Percentiles rank a stretch among this genome's conserved stretches.
Evolutionary conservation across 1,140 invertebrate genomes (phyloP).

Genomic region (Drosophila elegans): DNA sequence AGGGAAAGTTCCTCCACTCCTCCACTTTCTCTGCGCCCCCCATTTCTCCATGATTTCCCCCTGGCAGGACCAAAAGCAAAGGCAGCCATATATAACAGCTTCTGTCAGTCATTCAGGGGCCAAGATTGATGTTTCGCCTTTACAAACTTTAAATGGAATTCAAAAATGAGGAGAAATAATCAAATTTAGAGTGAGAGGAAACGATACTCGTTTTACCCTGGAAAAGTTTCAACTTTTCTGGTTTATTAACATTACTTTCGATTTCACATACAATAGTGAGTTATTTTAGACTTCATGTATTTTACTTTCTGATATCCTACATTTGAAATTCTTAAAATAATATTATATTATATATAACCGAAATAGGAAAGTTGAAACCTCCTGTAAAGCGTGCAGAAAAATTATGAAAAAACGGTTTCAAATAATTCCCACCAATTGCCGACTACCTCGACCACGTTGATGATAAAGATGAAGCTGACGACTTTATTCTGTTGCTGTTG

Average conservation of each 20-base stretch:
- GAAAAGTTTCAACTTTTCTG: neutral
- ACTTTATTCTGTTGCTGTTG: constrained; percentile 52
- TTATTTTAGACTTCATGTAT: too few species aligned
- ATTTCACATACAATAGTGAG: too few species aligned
- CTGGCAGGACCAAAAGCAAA: constrained; percentile 20
- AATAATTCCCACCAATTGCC: neutral
- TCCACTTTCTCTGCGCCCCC: constrained; percentile 3
- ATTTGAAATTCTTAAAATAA: too few species aligned
- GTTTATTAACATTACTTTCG: too few species aligned
- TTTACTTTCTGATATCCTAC: too few species aligned
- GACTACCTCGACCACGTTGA: neutral
- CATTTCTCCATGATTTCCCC: constrained; percentile 8
- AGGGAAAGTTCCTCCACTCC: constrained; percentile 12
- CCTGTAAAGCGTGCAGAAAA: constrained; percentile 4
- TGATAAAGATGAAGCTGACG: constrained; percentile 31
- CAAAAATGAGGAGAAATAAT: constrained; percentile 47
- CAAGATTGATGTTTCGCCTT: constrained; percentile 74
- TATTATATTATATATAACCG: too few species aligned
- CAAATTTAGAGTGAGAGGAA: constrained; percentile 2
- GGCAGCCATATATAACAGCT: constrained; percentile 55
- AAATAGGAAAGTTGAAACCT: neutral
- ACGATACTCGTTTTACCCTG: constrained; percentile 10
- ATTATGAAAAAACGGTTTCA: neutral
- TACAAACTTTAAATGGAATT: constrained; percentile 73
- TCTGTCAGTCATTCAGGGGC: constrained; percentile 56